Evolutionary conservation across 2,113 vertebrate species (phyloP).

Genomic region (Perca fluviatilis): DNA sequence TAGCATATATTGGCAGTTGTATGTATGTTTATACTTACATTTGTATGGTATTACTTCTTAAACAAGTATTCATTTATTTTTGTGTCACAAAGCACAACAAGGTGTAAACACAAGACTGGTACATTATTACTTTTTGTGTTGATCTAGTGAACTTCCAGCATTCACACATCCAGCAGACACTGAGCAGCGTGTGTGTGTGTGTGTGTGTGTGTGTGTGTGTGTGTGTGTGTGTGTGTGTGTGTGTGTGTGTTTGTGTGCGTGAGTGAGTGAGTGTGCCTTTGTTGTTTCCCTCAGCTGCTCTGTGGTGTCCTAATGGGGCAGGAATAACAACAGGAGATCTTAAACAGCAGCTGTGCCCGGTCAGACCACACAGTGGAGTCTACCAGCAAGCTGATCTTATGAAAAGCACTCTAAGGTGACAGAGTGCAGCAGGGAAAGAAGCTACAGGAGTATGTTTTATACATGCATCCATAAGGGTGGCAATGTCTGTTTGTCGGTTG

Average conservation of each 20-base stretch:
- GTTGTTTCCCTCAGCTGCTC: slow-evolving; percentile 69
- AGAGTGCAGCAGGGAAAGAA: slow-evolving; percentile 39
- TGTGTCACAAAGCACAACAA: not conserved
- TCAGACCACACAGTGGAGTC: slow-evolving; percentile 59
- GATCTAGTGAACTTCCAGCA: not conserved
- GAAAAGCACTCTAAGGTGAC: slow-evolving; percentile 37
- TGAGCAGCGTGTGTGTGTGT: slow-evolving; percentile 10
- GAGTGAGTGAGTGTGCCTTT: slow-evolving; percentile 40
- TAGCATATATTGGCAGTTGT: not conserved
- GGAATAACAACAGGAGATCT: slow-evolving; percentile 75
- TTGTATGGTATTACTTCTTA: not conserved
- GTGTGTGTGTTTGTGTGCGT: not conserved
- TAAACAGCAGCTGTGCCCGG: slow-evolving; percentile 77
- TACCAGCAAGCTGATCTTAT: slow-evolving; percentile 20
- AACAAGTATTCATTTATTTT: not conserved
- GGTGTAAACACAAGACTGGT: not conserved
- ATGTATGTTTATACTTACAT: not conserved
- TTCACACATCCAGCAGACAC: not conserved
- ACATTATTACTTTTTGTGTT: not conserved
- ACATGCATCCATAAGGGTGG: not conserved
- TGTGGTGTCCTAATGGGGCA: slow-evolving; percentile 63
- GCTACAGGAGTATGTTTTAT: slow-evolving; percentile 12
- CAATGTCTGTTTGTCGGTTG: not conserved
- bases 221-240: slow-evolving; percentile 19
- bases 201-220: slow-evolving; percentile 21